Percentiles rank a stretch among this genome's conserved stretches.
Conservation (phyloP, 2,797 vertebrate species). For the Ceryle rudis region DNA sequence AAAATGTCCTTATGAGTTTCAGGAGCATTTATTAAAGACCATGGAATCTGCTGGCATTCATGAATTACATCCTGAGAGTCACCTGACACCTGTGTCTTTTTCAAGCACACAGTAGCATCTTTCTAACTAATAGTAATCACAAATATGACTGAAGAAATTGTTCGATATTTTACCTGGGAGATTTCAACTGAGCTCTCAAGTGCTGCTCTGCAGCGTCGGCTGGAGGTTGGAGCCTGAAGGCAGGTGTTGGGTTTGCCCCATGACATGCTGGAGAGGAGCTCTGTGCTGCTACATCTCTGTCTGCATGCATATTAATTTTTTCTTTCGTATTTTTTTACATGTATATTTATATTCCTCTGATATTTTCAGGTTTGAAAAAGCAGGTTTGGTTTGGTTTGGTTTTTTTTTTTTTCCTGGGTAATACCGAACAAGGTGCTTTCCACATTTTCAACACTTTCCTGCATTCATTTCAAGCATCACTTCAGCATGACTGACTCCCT, state of each 20-base stretch:
- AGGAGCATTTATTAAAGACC: neutral
- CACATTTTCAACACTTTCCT: neutral
- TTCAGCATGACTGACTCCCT: neutral
- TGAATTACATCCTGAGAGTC: neutral
- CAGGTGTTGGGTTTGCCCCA: accelerated
- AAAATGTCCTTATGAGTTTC: neutral
- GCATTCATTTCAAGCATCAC: neutral
- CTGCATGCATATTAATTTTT: neutral
- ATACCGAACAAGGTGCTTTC: neutral
- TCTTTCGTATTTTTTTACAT: neutral
- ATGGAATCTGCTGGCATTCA: accelerated
- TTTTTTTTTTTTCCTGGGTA: too few relatives aligned
- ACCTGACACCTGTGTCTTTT: accelerated
- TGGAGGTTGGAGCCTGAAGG: neutral
- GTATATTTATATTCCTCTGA: neutral
- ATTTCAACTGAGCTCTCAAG: neutral
- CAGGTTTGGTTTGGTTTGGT: too few relatives aligned
- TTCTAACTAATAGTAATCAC: neutral
- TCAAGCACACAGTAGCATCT: neutral
- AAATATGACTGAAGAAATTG: neutral
- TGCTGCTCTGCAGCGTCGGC: accelerated
- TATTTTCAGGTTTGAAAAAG: neutral
- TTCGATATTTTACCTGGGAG: neutral
- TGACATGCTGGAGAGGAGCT: neutral
- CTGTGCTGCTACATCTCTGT: accelerated